These are phyloP conservation scores for Lethrus apterus DNA, from an alignment of 1,140 invertebrate species.

Conservation along the genomic window DNA sequence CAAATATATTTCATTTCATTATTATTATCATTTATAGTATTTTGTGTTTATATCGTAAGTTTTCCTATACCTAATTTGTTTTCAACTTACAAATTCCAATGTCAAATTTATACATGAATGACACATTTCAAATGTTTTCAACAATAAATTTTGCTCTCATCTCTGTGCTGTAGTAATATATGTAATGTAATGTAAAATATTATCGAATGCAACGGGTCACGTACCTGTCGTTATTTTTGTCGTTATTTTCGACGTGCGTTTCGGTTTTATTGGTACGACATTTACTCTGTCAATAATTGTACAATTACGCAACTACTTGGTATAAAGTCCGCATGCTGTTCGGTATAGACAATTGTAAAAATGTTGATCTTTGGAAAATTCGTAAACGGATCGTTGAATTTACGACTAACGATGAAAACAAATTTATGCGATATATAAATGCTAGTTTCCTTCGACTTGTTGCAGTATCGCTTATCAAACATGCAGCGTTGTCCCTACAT, in stretches of 20 bases:
- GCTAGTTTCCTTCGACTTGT: constrained; percentile 8
- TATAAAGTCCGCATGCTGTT: background rate
- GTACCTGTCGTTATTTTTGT: background rate
- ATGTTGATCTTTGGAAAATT: background rate
- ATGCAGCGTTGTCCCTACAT: constrained; percentile 87
- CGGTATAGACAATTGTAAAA: background rate
- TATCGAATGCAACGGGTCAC: background rate
- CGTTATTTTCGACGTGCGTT: too few relatives aligned
- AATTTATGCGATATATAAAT: background rate
- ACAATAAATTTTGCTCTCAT: too few relatives aligned
- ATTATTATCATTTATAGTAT: too few relatives aligned
- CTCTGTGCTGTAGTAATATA: too few relatives aligned
- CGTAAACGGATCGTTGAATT: background rate
- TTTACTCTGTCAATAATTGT: background rate
- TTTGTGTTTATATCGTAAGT: too few relatives aligned
- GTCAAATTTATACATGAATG: too few relatives aligned
- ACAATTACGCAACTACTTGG: background rate
- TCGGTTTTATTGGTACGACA: too few relatives aligned
- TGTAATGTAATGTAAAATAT: background rate
- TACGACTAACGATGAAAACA: background rate
- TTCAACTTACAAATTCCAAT: too few relatives aligned
- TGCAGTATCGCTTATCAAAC: constrained; percentile 37
- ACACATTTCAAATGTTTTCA: too few relatives aligned
- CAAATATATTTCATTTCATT: background rate
- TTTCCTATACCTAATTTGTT: too few relatives aligned